Percentiles rank a stretch among this genome's conserved stretches.
phyloP scores from a whole-genome alignment of 2,113 vertebrate species.

The Nyctibius bracteatus region DNA sequence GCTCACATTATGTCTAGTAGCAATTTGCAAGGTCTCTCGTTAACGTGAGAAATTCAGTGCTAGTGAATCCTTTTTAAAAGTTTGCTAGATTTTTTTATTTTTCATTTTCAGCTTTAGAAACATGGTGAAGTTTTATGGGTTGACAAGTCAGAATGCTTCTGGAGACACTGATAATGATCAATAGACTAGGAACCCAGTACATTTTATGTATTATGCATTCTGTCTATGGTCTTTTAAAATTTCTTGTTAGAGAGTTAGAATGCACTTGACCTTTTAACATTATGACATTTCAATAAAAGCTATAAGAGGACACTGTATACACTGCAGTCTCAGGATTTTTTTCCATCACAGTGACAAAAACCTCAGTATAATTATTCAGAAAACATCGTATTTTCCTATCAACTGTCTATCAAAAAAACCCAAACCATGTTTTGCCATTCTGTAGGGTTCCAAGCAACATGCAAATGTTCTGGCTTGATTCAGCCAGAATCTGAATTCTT shows the following conservation, averaged over 20 bases:
- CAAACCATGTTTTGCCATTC: too few species aligned
- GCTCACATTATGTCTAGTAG: neutral
- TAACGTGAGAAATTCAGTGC: neutral
- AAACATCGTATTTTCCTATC: neutral
- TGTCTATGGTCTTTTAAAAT: neutral
- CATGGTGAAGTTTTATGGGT: neutral
- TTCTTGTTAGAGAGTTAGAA: neutral
- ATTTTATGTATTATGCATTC: neutral
- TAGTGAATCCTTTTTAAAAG: neutral
- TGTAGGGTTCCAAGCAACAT: neutral
- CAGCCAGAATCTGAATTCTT: neutral
- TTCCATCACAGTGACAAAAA: neutral
- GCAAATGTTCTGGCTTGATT: neutral
- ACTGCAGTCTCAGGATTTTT: neutral
- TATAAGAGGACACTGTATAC: neutral
- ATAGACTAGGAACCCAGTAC: neutral
- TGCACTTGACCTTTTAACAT: neutral
- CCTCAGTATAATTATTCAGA: neutral
- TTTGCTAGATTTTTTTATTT: neutral
- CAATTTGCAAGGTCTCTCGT: neutral
- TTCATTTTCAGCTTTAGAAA: neutral
- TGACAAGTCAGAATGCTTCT: neutral
- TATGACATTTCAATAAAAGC: neutral
- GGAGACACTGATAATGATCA: neutral
- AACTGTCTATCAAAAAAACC: neutral